Evolutionary conservation across 1,140 invertebrate species (phyloP).

Genomic region (Laupala kohalensis): DNA sequence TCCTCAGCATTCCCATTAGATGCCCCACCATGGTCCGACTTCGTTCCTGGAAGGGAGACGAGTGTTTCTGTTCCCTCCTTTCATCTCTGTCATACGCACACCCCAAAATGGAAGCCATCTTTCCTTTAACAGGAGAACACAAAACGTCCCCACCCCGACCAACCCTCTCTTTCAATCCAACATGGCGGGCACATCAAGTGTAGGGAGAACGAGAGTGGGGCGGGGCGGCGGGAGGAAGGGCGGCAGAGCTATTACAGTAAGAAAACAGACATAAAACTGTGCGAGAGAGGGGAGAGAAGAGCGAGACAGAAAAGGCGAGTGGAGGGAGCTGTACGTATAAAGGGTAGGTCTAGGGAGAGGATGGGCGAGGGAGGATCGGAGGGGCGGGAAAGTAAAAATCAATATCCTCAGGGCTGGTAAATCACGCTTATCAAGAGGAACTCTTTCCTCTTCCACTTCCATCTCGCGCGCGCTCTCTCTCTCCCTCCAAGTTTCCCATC

Average conservation of each 20-base stretch:
- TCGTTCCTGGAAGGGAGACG: not conserved
- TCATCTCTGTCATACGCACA: not conserved
- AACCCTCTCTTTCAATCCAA: conserved; percentile 13
- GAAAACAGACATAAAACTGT: conserved; percentile 36
- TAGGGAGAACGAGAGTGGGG: not conserved
- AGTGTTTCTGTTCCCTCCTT: not conserved
- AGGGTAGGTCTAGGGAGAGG: not conserved
- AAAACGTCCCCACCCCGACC: not conserved
- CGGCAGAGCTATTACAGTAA: conserved; percentile 31
- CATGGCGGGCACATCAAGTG: conserved; percentile 18
- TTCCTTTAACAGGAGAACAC: not conserved
- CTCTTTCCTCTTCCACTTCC: conserved; percentile 34
- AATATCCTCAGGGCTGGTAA: conserved; percentile 57
- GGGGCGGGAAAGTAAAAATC: conserved; percentile 43
- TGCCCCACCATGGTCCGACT: not conserved
- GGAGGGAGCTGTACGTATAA: not conserved
- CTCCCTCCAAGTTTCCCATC: conserved; percentile 7
- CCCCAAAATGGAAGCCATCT: not conserved
- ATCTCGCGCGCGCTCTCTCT: conserved; percentile 4
- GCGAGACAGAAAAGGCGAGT: conserved; percentile 14
- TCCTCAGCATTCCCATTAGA: not conserved
- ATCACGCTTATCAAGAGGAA: conserved; percentile 57
- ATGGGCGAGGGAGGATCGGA: conserved; percentile 24
- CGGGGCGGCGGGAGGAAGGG: not conserved
- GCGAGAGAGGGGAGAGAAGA: conserved; percentile 27